These are phyloP conservation scores for Conopomorpha cramerella DNA, from an alignment of 1,140 invertebrate genomes.

Conservation along the genomic window DNA sequence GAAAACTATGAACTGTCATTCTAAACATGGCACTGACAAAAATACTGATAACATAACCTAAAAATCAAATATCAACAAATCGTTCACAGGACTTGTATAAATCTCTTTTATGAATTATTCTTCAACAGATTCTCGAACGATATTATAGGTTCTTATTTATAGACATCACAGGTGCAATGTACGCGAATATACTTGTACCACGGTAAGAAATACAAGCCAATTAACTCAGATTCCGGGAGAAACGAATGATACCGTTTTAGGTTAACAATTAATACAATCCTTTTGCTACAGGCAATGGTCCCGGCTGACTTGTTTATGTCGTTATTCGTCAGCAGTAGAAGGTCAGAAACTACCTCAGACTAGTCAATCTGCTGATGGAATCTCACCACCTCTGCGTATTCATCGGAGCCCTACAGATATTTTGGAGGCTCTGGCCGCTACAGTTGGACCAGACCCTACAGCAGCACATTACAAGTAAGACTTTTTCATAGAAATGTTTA, in stretches of 20 bases:
- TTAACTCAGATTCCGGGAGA: not conserved
- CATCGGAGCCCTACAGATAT: conserved; percentile 80
- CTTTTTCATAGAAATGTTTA: too few relatives aligned
- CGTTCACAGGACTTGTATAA: too few relatives aligned
- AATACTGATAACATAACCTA: too few relatives aligned
- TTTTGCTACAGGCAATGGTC: conserved; percentile 28
- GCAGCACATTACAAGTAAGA: conserved; percentile 78
- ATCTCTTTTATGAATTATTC: too few relatives aligned
- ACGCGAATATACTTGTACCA: conserved; percentile 20
- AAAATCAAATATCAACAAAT: too few relatives aligned
- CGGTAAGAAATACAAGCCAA: conserved; percentile 13
- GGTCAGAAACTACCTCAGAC: conserved; percentile 32
- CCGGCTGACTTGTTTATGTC: conserved; percentile 26
- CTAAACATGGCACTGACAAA: too few relatives aligned
- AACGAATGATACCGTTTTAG: not conserved
- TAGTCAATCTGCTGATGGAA: conserved; percentile 31
- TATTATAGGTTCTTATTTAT: too few relatives aligned
- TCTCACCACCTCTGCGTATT: conserved; percentile 67
- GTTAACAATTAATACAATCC: not conserved
- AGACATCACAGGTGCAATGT: conserved; percentile 16
- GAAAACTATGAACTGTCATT: too few relatives aligned
- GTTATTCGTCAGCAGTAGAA: conserved; percentile 28
- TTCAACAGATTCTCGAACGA: too few relatives aligned
- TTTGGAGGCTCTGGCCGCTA: conserved; percentile 76
- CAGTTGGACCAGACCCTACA: conserved; percentile 74